Evolutionary conservation across 2,888 invertebrate species (phyloP).

Genomic region (Plemyria rubiginata): DNA sequence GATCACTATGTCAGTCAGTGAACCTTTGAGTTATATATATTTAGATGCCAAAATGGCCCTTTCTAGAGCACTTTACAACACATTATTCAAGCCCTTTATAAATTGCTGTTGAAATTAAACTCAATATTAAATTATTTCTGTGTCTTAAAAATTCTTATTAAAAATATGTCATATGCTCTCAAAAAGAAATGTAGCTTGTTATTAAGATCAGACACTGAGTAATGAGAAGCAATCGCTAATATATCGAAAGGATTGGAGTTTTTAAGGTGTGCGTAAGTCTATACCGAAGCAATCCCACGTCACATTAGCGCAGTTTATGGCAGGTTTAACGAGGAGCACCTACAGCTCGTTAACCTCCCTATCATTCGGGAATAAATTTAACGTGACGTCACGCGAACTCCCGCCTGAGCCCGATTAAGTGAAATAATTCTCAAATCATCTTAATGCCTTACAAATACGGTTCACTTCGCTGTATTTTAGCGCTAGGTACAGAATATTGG

Average conservation of each 20-base stretch:
- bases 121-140: background rate
- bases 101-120: too few species aligned
- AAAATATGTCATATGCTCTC: background rate
- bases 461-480: constrained; percentile 44
- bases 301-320: constrained; percentile 69
- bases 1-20: too few species aligned
- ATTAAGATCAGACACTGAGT: constrained; percentile 38
- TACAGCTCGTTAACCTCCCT: constrained; percentile 70
- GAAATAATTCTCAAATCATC: constrained; percentile 50
- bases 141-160: background rate
- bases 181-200: constrained; percentile 32
- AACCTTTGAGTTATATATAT: too few species aligned
- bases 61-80: too few species aligned
- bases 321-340: constrained; percentile 68
- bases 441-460: constrained; percentile 47
- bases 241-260: constrained; percentile 44
- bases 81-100: too few species aligned
- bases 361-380: constrained; percentile 66
- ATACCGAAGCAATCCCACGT: constrained; percentile 58
- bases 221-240: constrained; percentile 32
- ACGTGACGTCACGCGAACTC: constrained; percentile 56
- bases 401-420: constrained; percentile 50
- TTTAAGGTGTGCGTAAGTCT: constrained; percentile 47
- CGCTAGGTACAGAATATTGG: constrained; percentile 55
- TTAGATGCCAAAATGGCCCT: too few species aligned